Evolutionary conservation across 2,888 invertebrate genomes (phyloP).

Genomic region (Incurvaria masculella): DNA sequence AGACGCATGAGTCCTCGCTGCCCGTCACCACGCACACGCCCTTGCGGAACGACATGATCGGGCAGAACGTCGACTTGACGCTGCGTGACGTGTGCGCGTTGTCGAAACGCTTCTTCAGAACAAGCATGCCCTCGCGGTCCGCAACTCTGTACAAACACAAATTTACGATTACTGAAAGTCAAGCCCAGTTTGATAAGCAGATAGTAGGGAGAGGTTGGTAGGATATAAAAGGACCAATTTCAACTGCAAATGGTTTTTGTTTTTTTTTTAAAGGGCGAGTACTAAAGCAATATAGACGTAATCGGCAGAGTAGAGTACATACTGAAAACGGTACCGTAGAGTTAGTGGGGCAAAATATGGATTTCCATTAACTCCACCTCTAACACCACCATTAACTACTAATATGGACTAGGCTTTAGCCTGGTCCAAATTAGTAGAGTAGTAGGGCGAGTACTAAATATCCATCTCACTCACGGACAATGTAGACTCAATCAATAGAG

Average conservation of each 20-base stretch:
- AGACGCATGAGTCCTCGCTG: slow-evolving; percentile 75
- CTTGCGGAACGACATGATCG: slow-evolving; percentile 78
- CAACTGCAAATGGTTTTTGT: background rate
- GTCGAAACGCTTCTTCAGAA: slow-evolving; percentile 63
- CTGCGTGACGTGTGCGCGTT: slow-evolving; percentile 58
- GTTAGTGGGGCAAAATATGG: too few species aligned
- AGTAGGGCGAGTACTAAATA: too few species aligned
- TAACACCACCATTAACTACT: too few species aligned
- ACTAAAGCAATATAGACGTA: too few species aligned
- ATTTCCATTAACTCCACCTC: too few species aligned
- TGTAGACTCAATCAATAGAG: too few species aligned
- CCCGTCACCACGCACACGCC: slow-evolving; percentile 79
- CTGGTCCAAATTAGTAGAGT: too few species aligned
- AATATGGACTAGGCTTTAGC: too few species aligned
- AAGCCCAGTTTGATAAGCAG: background rate
- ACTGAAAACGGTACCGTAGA: too few species aligned
- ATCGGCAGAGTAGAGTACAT: too few species aligned
- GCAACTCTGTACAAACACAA: slow-evolving; percentile 46
- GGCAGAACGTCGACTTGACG: slow-evolving; percentile 78
- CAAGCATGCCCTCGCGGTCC: slow-evolving; percentile 64
- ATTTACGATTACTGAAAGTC: background rate
- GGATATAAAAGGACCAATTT: too few species aligned
- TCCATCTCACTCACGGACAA: too few species aligned
- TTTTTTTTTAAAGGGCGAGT: background rate
- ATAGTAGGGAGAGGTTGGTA: background rate